These are phyloP conservation scores for Hydractinia symbiolongicarpus DNA, from an alignment of 30 jellyfish, hydroid and myxozoan genomes.

Conservation along the genomic window DNA sequence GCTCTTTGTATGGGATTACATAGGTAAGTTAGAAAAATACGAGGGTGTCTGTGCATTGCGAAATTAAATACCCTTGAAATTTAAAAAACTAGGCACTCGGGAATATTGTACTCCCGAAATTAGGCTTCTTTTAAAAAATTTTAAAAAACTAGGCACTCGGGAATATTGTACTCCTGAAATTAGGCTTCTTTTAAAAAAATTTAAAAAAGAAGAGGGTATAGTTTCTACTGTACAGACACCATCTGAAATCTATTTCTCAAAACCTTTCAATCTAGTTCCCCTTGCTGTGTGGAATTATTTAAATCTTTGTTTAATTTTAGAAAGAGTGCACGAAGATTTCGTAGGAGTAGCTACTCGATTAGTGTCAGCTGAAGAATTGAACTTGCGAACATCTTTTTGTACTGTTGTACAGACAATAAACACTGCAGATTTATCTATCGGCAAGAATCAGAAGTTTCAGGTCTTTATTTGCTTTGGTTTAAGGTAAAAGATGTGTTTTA, in stretches of 20 bases:
- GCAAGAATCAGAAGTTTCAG: conserved; percentile 79
- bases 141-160: too few species aligned
- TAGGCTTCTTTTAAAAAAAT: too few species aligned
- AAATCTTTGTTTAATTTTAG: conserved; percentile 12
- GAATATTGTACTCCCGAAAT: too few species aligned
- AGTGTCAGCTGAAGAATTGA: conserved; percentile 29
- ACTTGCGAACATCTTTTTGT: conserved; percentile 49
- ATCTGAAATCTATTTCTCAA: too few species aligned
- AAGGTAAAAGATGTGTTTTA: conserved; percentile 39
- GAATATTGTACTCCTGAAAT: too few species aligned
- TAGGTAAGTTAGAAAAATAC: conserved; percentile 48
- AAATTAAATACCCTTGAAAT: too few species aligned
- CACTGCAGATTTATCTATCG: conserved; percentile 78
- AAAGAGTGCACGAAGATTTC: conserved; percentile 60
- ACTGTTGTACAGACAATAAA: conserved; percentile 53
- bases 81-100: too few species aligned
- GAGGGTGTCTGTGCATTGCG: too few species aligned
- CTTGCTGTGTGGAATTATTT: not conserved
- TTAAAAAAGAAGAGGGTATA: too few species aligned
- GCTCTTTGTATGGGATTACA: conserved; percentile 81
- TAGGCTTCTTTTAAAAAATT: too few species aligned
- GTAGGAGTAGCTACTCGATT: conserved; percentile 13
- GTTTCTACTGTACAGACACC: too few species aligned
- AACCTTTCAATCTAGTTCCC: not conserved
- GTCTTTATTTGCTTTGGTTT: conserved; percentile 83